A percentile compares a stretch with the other conserved stretches of the same genome.
phyloP scores from a whole-genome alignment of 2,113 vertebrate species.

The Orientallactaga bullata region DNA sequence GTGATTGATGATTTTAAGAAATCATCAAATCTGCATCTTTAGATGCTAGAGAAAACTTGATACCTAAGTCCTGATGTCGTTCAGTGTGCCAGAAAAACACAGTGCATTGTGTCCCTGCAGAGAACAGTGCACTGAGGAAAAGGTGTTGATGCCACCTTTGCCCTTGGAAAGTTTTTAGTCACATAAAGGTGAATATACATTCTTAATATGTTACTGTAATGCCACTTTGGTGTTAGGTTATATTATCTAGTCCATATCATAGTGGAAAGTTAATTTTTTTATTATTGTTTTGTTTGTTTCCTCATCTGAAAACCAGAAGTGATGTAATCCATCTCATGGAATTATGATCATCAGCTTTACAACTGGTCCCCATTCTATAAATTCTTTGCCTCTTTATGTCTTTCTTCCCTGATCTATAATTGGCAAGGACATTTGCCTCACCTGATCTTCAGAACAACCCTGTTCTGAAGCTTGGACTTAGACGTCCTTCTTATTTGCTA shows the following conservation, averaged over 20 bases:
- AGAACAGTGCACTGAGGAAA: neutral
- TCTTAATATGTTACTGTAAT: neutral
- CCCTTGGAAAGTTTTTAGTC: neutral
- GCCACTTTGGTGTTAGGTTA: neutral
- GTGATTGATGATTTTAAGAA: constrained; percentile 57
- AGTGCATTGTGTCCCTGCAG: neutral
- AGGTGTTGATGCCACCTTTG: neutral
- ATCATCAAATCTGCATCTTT: constrained; percentile 20
- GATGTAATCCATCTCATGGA: neutral
- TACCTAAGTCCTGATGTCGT: neutral
- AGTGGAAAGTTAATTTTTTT: neutral
- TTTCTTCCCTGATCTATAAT: neutral
- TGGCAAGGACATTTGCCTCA: neutral
- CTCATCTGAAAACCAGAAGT: neutral
- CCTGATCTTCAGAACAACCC: neutral
- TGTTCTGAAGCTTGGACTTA: neutral
- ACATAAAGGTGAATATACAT: too few species aligned
- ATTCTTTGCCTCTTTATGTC: neutral
- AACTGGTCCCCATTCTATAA: neutral
- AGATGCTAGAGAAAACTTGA: neutral
- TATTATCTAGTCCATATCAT: neutral
- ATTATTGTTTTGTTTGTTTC: neutral
- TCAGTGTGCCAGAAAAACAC: neutral
- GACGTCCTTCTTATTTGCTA: neutral
- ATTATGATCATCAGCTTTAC: neutral